Evolutionary conservation across 1,140 invertebrate genomes (phyloP).

Genomic region (Sipha flava): DNA sequence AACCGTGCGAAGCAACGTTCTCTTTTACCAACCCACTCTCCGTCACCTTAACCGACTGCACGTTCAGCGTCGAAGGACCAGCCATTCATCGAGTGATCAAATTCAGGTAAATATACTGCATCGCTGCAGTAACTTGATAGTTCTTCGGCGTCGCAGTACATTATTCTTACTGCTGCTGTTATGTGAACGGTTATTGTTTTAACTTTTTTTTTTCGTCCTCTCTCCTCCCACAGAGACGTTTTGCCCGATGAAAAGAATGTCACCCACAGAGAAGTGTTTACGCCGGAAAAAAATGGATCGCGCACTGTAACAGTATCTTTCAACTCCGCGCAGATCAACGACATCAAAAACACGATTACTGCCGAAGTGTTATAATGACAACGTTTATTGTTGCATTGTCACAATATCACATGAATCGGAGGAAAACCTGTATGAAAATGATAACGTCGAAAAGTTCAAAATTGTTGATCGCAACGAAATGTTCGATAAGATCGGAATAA

Average conservation of each 20-base stretch:
- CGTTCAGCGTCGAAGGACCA: conserved; percentile 5
- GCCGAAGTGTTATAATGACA: not conserved
- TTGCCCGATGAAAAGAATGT: not conserved
- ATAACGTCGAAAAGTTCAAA: no score
- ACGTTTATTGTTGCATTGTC: not conserved
- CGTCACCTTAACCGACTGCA: not conserved
- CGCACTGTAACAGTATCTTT: not conserved
- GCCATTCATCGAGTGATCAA: not conserved
- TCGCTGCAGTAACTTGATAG: no score
- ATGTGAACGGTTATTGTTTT: no score
- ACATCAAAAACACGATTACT: conserved; percentile 11
- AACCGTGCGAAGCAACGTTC: not conserved
- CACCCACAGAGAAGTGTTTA: not conserved
- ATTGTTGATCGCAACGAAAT: no score
- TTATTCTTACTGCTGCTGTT: no score
- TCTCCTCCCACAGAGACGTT: not conserved
- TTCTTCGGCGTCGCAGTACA: no score
- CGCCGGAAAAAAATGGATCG: not conserved
- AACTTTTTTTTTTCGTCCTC: no score
- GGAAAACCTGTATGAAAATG: not conserved
- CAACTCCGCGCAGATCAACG: not conserved
- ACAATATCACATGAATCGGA: no score
- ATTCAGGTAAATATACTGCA: conserved; percentile 3
- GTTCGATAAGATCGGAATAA: no score
- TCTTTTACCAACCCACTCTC: not conserved